Percentiles rank a stretch among this genome's conserved stretches.
Conservation (phyloP, 2,888 invertebrate genomes). For the Ectemnius lituratus region DNA sequence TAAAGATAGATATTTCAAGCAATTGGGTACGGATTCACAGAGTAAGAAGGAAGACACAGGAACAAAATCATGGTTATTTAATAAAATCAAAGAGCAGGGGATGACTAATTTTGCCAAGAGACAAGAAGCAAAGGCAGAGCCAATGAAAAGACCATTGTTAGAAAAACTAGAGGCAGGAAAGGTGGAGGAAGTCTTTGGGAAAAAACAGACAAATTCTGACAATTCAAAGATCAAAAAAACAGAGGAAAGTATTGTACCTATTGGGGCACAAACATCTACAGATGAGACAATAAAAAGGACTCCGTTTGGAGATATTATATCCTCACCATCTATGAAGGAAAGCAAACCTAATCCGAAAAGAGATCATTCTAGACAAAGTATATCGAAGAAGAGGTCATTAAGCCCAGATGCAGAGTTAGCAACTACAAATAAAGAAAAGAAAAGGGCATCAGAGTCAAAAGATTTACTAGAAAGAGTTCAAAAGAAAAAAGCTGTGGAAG, state of each 20-base stretch:
- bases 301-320: conserved; percentile 70
- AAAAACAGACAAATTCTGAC: conserved; percentile 30
- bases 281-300: conserved; percentile 52
- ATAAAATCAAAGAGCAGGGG: conserved; percentile 62
- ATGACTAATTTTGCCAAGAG: conserved; percentile 62
- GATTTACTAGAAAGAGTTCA: not conserved
- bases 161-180: conserved; percentile 66
- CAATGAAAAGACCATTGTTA: conserved; percentile 63
- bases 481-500: conserved; percentile 38
- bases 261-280: not conserved
- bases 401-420: conserved; percentile 19
- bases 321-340: conserved; percentile 25
- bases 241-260: conserved; percentile 22
- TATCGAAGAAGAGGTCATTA: conserved; percentile 52
- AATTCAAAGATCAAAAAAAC: not conserved
- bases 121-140: conserved; percentile 58
- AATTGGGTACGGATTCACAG: conserved; percentile 30
- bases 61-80: conserved; percentile 64
- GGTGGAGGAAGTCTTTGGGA: conserved; percentile 60
- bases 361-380: not conserved
- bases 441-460: conserved; percentile 51
- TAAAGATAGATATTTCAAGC: conserved; percentile 66
- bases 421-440: conserved; percentile 15
- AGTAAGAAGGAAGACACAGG: conserved; percentile 61
- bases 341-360: conserved; percentile 9